These are phyloP conservation scores for Trachemys scripta DNA, from an alignment of 2,113 vertebrate genomes.

Conservation along the genomic window DNA sequence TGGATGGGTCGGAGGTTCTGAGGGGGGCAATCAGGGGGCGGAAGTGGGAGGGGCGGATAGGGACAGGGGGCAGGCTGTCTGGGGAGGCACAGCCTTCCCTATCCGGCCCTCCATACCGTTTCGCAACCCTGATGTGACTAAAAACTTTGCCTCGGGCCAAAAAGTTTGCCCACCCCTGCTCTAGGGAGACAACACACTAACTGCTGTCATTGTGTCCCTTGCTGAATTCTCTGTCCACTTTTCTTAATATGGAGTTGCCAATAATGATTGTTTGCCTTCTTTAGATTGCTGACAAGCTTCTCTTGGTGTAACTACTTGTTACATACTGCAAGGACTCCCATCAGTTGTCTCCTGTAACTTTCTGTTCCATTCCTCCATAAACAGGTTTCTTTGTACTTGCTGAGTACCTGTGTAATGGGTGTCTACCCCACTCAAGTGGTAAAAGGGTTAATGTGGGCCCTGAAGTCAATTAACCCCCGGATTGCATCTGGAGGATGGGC, in stretches of 20 bases:
- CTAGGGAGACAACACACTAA: background rate
- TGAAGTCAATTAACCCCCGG: background rate
- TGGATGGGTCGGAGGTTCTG: too few relatives aligned
- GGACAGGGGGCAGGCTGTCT: too few relatives aligned
- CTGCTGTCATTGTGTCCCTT: background rate
- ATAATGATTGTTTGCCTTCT: background rate
- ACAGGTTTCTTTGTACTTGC: background rate
- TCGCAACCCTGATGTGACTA: too few relatives aligned
- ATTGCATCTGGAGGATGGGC: background rate
- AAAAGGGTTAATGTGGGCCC: background rate
- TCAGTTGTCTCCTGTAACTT: background rate
- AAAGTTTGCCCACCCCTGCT: background rate
- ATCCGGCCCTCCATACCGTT: too few relatives aligned
- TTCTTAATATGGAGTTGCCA: background rate
- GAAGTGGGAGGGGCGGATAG: too few relatives aligned
- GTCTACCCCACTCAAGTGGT: background rate
- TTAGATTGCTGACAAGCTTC: background rate
- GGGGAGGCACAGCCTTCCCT: too few relatives aligned
- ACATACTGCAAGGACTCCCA: background rate
- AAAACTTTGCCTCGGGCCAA: too few relatives aligned
- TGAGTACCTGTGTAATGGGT: background rate
- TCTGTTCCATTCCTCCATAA: background rate
- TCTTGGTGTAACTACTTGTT: background rate
- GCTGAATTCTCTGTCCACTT: background rate
- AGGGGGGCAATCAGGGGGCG: too few relatives aligned